These are phyloP conservation scores for Palythoa caribaeorum DNA, from an alignment of 92 coral and sea anemone species.

Conservation along the genomic window DNA sequence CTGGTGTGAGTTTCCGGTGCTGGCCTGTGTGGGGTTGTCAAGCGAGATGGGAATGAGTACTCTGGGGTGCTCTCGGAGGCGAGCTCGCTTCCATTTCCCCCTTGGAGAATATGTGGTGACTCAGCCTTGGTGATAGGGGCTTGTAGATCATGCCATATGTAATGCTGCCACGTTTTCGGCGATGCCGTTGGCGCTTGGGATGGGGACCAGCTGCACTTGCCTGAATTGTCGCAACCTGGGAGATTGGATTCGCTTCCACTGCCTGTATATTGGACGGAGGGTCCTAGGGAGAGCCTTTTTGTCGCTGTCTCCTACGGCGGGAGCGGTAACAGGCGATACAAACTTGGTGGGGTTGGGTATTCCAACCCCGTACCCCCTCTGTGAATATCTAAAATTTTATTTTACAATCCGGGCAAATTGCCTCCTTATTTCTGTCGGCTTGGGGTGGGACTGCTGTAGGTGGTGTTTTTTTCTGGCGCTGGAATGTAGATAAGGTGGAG, in stretches of 20 bases:
- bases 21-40: neutral
- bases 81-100: conserved; percentile 50
- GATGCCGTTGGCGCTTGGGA: neutral
- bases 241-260: neutral
- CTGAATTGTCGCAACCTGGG: neutral
- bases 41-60: neutral
- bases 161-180: neutral
- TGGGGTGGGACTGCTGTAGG: neutral
- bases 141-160: neutral
- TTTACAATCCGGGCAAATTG: conserved; percentile 74
- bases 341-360: conserved; percentile 63
- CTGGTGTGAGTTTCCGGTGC: neutral
- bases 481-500: conserved; percentile 61
- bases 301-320: conserved; percentile 51
- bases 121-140: neutral
- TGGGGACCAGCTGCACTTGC: neutral
- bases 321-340: conserved; percentile 71
- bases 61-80: conserved; percentile 37
- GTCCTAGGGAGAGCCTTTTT: conserved; percentile 45
- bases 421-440: conserved; percentile 47
- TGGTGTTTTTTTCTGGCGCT: neutral
- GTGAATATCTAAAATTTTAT: conserved; percentile 53
- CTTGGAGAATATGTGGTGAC: conserved; percentile 41
- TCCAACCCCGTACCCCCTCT: conserved; percentile 75
- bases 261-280: conserved; percentile 15